Percentiles rank a stretch among this genome's conserved stretches.
Evolutionary conservation across 2,888 invertebrate species (phyloP).

Genomic region (Eristalis arbustorum): DNA sequence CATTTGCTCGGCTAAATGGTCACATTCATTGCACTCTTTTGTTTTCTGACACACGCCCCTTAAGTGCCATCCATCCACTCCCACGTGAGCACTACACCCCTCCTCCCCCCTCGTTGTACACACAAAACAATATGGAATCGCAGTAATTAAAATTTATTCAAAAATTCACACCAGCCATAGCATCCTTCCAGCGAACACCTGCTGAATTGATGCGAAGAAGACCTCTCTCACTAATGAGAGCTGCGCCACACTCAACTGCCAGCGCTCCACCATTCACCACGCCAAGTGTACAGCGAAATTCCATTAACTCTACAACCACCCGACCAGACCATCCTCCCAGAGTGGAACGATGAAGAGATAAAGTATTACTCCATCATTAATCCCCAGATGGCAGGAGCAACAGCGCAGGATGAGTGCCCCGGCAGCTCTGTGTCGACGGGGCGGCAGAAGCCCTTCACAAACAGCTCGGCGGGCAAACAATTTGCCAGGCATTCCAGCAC

Average conservation of each 20-base stretch:
- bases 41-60: background rate
- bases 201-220: slow-evolving; percentile 18
- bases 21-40: too few species aligned
- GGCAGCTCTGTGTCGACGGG: background rate
- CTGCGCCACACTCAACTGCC: slow-evolving; percentile 24
- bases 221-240: background rate
- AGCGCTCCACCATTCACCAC: slow-evolving; percentile 6
- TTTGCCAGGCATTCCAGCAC: slow-evolving; percentile 1
- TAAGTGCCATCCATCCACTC: background rate
- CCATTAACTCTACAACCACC: slow-evolving; percentile 39
- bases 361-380: slow-evolving; percentile 45
- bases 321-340: background rate
- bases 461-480: slow-evolving; percentile 16
- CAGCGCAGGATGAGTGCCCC: background rate
- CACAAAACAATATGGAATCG: background rate
- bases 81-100: background rate
- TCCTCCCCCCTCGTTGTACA: background rate
- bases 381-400: slow-evolving; percentile 22
- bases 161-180: background rate
- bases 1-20: too few species aligned
- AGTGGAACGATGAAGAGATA: slow-evolving; percentile 42
- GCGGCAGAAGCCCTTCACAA: background rate
- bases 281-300: slow-evolving; percentile 54
- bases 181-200: background rate
- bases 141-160: slow-evolving; percentile 52